A percentile compares a stretch with the other conserved stretches of the same genome.
Conservation (phyloP, 2,113 vertebrate species). For the Tetrax tetrax region DNA sequence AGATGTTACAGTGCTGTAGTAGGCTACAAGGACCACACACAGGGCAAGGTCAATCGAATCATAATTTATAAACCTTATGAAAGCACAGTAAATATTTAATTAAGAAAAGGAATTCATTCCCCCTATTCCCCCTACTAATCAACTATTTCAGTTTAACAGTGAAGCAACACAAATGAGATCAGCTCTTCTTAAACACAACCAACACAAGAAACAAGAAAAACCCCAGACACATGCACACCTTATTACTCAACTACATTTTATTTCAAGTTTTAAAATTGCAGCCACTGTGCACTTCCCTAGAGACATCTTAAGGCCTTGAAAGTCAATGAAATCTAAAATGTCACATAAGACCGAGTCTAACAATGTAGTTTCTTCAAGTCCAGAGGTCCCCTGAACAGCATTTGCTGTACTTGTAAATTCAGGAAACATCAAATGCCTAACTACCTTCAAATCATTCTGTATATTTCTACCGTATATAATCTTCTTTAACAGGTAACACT, state of each 20-base stretch:
- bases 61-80: neutral
- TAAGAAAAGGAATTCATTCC: neutral
- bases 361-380: neutral
- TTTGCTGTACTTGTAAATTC: neutral
- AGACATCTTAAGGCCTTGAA: neutral
- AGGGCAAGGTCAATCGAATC: neutral
- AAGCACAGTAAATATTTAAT: neutral
- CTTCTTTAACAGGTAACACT: neutral
- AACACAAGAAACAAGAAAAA: neutral
- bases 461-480: neutral
- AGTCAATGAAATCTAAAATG: neutral
- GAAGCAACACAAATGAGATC: neutral
- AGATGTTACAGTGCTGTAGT: neutral
- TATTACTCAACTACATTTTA: neutral
- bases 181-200: neutral
- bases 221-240: neutral
- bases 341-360: fast-evolving
- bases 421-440: neutral
- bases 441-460: neutral
- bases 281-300: neutral
- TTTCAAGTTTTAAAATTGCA: neutral
- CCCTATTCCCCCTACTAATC: neutral
- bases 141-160: neutral
- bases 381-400: neutral
- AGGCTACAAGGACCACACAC: neutral